Percentiles rank a stretch among this genome's conserved stretches.
These are phyloP conservation scores for Hemistola chrysoprasaria DNA, from an alignment of 2,888 invertebrate genomes.

Conservation along the genomic window DNA sequence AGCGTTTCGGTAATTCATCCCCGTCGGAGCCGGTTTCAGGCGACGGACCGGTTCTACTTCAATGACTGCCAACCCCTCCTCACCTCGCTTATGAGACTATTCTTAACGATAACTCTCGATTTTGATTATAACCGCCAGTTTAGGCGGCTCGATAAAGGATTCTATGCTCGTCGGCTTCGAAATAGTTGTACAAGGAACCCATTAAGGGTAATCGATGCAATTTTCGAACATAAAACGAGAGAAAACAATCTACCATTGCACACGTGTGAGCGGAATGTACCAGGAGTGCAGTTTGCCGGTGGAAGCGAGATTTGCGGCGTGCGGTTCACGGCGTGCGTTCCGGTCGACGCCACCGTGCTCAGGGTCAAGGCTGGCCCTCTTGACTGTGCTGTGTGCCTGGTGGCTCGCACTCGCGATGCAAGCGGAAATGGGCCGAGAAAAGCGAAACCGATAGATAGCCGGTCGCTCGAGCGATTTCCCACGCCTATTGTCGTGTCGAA, in stretches of 20 bases:
- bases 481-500: conserved; percentile 31
- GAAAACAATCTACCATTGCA: conserved; percentile 64
- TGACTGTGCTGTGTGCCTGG: conserved; percentile 68
- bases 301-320: conserved; percentile 66
- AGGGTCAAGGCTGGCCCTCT: conserved; percentile 80
- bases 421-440: conserved; percentile 67
- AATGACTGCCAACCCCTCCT: conserved; percentile 72
- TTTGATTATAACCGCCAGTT: conserved; percentile 46
- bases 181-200: conserved; percentile 25
- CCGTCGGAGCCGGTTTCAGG: conserved; percentile 65
- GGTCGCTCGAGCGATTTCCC: conserved; percentile 46
- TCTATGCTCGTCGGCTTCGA: conserved; percentile 5
- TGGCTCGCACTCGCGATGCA: conserved; percentile 54
- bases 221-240: conserved; percentile 50
- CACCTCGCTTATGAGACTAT: conserved; percentile 49
- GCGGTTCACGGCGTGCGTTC: conserved; percentile 71
- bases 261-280: conserved; percentile 70
- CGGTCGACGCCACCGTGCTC: conserved; percentile 81
- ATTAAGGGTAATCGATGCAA: conserved; percentile 45
- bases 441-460: conserved; percentile 62
- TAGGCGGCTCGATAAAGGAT: conserved; percentile 32
- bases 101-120: conserved; percentile 60
- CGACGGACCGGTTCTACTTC: conserved; percentile 78
- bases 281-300: conserved; percentile 65
- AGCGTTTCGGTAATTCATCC: conserved; percentile 71